Evolutionary conservation across 1,140 invertebrate genomes (phyloP).

Genomic region (Zaprionus davidi): DNA sequence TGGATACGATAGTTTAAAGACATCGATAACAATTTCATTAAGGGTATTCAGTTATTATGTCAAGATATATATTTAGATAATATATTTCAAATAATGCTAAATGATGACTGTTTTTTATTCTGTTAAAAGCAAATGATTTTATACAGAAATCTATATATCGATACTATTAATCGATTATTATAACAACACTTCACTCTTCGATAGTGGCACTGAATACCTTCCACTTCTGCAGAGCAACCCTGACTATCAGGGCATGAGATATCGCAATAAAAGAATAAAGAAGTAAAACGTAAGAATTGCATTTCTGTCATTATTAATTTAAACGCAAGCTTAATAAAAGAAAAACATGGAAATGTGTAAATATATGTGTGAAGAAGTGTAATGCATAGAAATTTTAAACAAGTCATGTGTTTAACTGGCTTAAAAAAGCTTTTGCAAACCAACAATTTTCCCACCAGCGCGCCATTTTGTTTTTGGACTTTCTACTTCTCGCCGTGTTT

Average conservation of each 20-base stretch:
- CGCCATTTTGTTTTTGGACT: conserved; percentile 79
- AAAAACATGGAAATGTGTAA: conserved; percentile 43
- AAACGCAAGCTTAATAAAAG: conserved; percentile 43
- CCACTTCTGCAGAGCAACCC: conserved; percentile 31
- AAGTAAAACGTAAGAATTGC: conserved; percentile 77
- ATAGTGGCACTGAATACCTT: conserved; percentile 18
- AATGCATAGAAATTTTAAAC: conserved; percentile 3
- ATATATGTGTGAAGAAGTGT: conserved; percentile 8
- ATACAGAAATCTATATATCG: not conserved
- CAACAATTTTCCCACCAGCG: conserved; percentile 66
- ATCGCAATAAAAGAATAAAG: conserved; percentile 63
- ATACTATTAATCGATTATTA: not conserved
- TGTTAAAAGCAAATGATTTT: not conserved
- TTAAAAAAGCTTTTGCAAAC: conserved; percentile 41
- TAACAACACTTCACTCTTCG: not conserved
- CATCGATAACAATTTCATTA: not conserved
- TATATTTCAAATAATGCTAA: not conserved
- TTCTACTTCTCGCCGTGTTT: conserved; percentile 61
- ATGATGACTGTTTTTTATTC: no score
- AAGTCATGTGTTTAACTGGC: conserved; percentile 10
- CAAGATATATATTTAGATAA: no score
- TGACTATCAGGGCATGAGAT: conserved; percentile 16
- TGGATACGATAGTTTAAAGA: not conserved
- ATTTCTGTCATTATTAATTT: conserved; percentile 51
- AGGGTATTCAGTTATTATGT: not conserved